Conservation (phyloP, 23 tunicate species). For the Clavelina lepadiformis region DNA sequence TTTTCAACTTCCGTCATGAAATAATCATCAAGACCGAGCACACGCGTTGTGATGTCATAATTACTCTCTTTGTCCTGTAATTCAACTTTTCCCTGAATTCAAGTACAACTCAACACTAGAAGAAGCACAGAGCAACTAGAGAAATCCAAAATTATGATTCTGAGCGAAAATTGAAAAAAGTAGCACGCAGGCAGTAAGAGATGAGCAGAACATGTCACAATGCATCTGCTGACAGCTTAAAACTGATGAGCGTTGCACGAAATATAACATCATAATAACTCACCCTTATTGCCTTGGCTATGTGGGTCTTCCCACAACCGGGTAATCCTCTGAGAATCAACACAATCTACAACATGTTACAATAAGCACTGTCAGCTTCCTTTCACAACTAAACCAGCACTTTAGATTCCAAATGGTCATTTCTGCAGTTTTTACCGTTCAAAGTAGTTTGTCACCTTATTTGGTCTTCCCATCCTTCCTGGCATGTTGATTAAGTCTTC, state of each 20-base stretch:
- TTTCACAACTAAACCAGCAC: too few species aligned
- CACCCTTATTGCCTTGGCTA: slow-evolving; percentile 88
- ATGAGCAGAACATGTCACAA: not conserved
- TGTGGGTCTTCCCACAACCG: slow-evolving; percentile 77
- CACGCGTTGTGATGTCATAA: slow-evolving; percentile 52
- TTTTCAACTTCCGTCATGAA: slow-evolving; percentile 88
- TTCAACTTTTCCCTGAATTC: too few species aligned
- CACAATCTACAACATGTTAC: slow-evolving; percentile 85
- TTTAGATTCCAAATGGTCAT: too few species aligned
- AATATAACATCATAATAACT: too few species aligned
- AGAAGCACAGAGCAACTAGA: too few species aligned
- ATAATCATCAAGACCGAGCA: slow-evolving; percentile 83
- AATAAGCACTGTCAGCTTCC: too few species aligned
- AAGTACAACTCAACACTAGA: too few species aligned
- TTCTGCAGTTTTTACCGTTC: too few species aligned
- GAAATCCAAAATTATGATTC: too few species aligned
- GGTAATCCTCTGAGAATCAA: slow-evolving; percentile 82
- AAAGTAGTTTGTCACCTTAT: slow-evolving; percentile 41
- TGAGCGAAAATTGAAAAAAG: not conserved
- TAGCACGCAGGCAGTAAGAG: too few species aligned
- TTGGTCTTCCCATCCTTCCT: slow-evolving; percentile 57
- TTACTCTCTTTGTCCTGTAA: slow-evolving; percentile 58
- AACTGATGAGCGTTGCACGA: too few species aligned
- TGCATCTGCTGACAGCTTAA: too few species aligned
- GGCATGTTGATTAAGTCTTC: slow-evolving; percentile 67